A percentile compares a stretch with the other conserved stretches of the same genome.
phyloP scores from a whole-genome alignment of 2,797 vertebrate species.

The Ctenochaetus hawaiiensis region DNA sequence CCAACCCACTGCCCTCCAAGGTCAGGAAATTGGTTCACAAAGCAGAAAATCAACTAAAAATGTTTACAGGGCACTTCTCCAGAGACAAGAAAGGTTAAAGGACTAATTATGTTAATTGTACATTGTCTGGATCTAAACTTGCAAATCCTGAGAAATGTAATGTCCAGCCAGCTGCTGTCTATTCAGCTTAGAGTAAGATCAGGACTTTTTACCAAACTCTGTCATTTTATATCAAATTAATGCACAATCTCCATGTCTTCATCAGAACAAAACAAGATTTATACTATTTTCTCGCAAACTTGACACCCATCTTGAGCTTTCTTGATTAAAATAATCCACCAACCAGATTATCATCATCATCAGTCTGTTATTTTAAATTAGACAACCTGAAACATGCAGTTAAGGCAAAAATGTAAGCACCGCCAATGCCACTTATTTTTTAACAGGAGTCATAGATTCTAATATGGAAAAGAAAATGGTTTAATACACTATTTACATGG shows the following conservation, averaged over 20 bases:
- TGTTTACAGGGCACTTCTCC: slow-evolving; percentile 4
- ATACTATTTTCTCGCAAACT: not conserved
- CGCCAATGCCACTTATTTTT: not conserved
- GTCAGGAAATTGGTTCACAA: slow-evolving; percentile 39
- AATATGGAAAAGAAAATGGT: not conserved
- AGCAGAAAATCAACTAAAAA: slow-evolving; percentile 6
- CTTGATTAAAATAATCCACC: not conserved
- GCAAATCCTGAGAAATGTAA: not conserved
- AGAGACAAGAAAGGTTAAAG: not conserved
- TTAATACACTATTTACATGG: not conserved
- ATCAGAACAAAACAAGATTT: slow-evolving; percentile 2
- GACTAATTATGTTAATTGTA: not conserved
- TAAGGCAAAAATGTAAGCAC: too few relatives aligned
- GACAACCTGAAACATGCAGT: too few relatives aligned
- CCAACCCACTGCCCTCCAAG: slow-evolving; percentile 57
- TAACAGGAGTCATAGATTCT: not conserved
- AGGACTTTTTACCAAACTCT: slow-evolving; percentile 1
- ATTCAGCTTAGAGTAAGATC: not conserved
- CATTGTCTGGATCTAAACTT: slow-evolving; percentile 16
- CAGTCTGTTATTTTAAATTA: not conserved
- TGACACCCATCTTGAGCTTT: not conserved
- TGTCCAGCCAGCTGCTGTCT: not conserved
- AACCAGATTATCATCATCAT: not conserved
- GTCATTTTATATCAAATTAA: not conserved
- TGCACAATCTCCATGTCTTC: not conserved